Percentiles rank a stretch among this genome's conserved stretches.
Conservation (phyloP, 2,888 invertebrate species). For the Drosophila mercatorum region DNA sequence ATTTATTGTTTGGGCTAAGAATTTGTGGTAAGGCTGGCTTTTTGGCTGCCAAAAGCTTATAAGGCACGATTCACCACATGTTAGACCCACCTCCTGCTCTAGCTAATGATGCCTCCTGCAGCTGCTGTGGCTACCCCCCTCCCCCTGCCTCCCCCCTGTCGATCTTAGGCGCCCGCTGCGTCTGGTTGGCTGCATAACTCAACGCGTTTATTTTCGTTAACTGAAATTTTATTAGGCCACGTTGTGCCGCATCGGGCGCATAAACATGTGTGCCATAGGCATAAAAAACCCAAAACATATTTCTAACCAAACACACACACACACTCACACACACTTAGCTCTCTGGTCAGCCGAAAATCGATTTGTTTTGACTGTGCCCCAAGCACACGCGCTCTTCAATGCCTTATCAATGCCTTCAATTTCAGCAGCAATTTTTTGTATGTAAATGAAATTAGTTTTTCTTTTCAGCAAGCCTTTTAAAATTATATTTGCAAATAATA, state of each 20-base stretch:
- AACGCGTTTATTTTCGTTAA: constrained; percentile 66
- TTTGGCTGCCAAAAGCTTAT: constrained; percentile 26
- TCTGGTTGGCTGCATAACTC: constrained; percentile 39
- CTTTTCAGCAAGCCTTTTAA: background rate
- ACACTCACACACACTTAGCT: background rate
- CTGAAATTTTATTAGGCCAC: constrained; percentile 72
- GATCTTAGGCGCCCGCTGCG: background rate
- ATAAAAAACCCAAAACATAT: constrained; percentile 56
- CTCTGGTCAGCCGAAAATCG: constrained; percentile 59
- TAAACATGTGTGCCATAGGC: constrained; percentile 60
- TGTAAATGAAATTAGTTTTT: constrained; percentile 3
- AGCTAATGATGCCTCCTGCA: background rate
- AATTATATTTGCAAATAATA: background rate
- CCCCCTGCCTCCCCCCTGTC: background rate
- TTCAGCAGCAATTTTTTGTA: background rate
- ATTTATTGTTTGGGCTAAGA: constrained; percentile 42
- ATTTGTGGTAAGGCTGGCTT: constrained; percentile 16
- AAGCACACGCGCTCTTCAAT: constrained; percentile 1
- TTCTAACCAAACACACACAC: constrained; percentile 20
- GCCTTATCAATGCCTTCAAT: constrained; percentile 1
- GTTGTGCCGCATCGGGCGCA: constrained; percentile 49
- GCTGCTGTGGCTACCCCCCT: background rate
- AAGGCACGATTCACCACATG: constrained; percentile 5
- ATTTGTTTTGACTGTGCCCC: constrained; percentile 54
- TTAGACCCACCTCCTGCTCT: background rate